Conservation (phyloP, 2,888 invertebrate species). For the Ornithoptera priamus region DNA sequence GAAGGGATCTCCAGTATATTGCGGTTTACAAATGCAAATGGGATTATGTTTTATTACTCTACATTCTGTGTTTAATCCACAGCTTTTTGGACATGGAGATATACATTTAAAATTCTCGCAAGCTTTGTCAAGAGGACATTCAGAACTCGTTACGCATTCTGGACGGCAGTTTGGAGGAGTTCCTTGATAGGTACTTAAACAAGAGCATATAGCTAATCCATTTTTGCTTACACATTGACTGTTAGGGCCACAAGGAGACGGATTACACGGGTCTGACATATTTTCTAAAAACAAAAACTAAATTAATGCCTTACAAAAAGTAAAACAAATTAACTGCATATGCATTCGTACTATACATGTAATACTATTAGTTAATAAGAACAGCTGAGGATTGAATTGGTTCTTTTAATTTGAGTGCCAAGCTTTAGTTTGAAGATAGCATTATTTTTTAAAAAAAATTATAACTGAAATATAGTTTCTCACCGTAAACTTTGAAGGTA, state of each 20-base stretch:
- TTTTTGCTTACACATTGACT: constrained; percentile 80
- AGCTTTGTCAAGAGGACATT: constrained; percentile 83
- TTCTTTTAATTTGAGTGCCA: too few relatives aligned
- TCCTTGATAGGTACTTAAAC: constrained; percentile 83
- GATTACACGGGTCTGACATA: constrained; percentile 77
- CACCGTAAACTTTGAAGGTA: constrained; percentile 77
- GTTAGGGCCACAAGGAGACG: constrained; percentile 90
- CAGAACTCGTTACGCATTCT: constrained; percentile 84
- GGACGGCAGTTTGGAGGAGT: constrained; percentile 85
- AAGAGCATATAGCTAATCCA: constrained; percentile 85
- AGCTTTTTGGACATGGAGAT: constrained; percentile 86
- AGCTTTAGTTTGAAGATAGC: too few relatives aligned
- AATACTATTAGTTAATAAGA: too few relatives aligned
- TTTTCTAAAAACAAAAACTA: constrained; percentile 51
- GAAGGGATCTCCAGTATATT: constrained; percentile 83
- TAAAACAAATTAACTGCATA: background rate
- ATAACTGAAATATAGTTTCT: constrained; percentile 45
- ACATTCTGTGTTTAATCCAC: constrained; percentile 85
- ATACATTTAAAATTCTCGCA: constrained; percentile 85
- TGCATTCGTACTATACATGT: too few relatives aligned
- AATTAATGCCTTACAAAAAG: background rate
- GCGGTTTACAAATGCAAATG: constrained; percentile 83
- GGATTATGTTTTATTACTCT: constrained; percentile 86
- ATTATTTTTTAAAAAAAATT: too few relatives aligned
- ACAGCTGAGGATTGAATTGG: too few relatives aligned